phyloP scores from a whole-genome alignment of 2,888 invertebrate species.

The Melanostoma mellinum region DNA sequence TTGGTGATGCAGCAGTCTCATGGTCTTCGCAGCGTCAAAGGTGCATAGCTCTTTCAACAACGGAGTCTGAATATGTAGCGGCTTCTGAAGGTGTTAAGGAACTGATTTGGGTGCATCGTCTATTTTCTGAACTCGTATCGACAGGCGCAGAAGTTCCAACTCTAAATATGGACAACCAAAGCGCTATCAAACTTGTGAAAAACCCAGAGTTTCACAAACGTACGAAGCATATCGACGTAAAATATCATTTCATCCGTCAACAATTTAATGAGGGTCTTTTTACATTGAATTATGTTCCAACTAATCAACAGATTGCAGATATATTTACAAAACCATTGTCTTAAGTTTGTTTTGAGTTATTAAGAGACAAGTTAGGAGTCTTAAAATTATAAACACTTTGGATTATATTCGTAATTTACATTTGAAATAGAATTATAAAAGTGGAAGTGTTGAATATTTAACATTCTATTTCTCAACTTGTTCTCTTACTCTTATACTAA shows the following conservation, averaged over 20 bases:
- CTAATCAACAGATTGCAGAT: conserved; percentile 21
- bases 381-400: background rate
- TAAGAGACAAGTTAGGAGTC: conserved; percentile 17
- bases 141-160: conserved; percentile 41
- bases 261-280: conserved; percentile 9
- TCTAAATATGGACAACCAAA: conserved; percentile 73
- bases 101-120: conserved; percentile 55
- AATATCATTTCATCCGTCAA: conserved; percentile 36
- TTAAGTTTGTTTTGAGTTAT: conserved; percentile 8
- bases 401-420: background rate
- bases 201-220: conserved; percentile 62
- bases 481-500: no score
- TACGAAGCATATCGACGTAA: conserved; percentile 60
- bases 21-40: conserved; percentile 51
- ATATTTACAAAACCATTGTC: conserved; percentile 28
- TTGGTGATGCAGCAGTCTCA: conserved; percentile 15
- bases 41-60: background rate
- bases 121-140: no score
- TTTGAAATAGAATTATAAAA: no score
- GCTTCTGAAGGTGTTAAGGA: conserved; percentile 74
- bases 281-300: conserved; percentile 9
- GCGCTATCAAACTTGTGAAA: conserved; percentile 62
- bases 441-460: no score
- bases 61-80: conserved; percentile 75
- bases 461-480: no score